A percentile compares a stretch with the other conserved stretches of the same genome.
phyloP scores from a whole-genome alignment of 37 sponge, comb jelly and placozoan species.

The Corticium candelabrum region DNA sequence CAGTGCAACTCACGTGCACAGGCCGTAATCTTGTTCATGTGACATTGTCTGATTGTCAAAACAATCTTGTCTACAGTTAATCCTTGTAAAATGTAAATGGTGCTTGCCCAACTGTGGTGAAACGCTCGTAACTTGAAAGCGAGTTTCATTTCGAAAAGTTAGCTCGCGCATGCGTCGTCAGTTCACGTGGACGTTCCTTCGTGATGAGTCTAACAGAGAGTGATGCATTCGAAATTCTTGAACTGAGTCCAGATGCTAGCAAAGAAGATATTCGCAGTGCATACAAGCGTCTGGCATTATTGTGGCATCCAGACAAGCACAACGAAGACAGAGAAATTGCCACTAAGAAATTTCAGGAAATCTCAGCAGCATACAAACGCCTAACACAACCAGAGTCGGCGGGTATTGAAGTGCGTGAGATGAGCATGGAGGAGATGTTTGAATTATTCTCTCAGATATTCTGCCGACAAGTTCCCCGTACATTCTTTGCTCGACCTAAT shows the following conservation, averaged over 20 bases:
- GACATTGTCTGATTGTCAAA: no score
- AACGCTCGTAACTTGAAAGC: no score
- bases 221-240: neutral
- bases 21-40: no score
- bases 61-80: no score
- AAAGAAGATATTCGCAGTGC: neutral
- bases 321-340: neutral
- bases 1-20: no score
- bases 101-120: no score
- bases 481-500: neutral
- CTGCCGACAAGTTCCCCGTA: neutral
- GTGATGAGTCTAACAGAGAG: neutral
- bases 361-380: neutral
- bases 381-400: neutral
- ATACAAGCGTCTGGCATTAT: neutral
- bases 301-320: constrained; percentile 1
- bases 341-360: neutral
- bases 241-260: neutral
- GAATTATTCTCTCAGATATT: neutral
- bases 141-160: no score
- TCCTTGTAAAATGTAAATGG: no score
- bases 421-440: neutral
- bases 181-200: no score
- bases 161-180: no score
- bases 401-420: neutral